These are phyloP conservation scores for Acanthoscelides obtectus DNA, from an alignment of 2,888 invertebrate species.

Conservation along the genomic window DNA sequence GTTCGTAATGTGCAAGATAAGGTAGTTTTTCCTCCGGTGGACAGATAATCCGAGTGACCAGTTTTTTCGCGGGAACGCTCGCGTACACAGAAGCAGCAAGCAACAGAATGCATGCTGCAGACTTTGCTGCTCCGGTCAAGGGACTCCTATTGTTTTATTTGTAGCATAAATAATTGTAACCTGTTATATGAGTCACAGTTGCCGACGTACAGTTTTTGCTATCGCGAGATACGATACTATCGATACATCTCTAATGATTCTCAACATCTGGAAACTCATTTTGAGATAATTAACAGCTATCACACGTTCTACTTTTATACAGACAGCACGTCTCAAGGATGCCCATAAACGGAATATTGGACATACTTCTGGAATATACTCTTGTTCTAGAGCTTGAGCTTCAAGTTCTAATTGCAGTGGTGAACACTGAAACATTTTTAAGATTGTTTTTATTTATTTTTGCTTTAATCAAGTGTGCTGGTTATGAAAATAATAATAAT, in stretches of 20 bases:
- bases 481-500: no score
- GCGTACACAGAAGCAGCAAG: slow-evolving; percentile 35
- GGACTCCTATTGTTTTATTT: slow-evolving; percentile 46
- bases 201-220: slow-evolving; percentile 3
- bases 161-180: slow-evolving; percentile 47
- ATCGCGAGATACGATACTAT: background rate
- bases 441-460: no score
- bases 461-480: no score
- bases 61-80: slow-evolving; percentile 41
- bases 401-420: no score
- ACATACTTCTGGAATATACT: no score
- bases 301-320: background rate
- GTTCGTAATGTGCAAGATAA: slow-evolving; percentile 43
- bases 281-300: slow-evolving; percentile 2
- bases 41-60: slow-evolving; percentile 41
- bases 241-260: slow-evolving; percentile 20
- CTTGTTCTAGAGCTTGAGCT: no score
- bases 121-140: slow-evolving; percentile 30
- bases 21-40: slow-evolving; percentile 38
- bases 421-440: no score
- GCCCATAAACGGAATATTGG: no score
- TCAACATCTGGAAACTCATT: slow-evolving; percentile 35
- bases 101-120: slow-evolving; percentile 26
- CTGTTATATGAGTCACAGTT: slow-evolving; percentile 46
- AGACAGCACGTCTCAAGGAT: background rate